These are phyloP conservation scores for Puma concolor DNA, from an alignment of 2,113 vertebrate genomes.

Conservation along the genomic window DNA sequence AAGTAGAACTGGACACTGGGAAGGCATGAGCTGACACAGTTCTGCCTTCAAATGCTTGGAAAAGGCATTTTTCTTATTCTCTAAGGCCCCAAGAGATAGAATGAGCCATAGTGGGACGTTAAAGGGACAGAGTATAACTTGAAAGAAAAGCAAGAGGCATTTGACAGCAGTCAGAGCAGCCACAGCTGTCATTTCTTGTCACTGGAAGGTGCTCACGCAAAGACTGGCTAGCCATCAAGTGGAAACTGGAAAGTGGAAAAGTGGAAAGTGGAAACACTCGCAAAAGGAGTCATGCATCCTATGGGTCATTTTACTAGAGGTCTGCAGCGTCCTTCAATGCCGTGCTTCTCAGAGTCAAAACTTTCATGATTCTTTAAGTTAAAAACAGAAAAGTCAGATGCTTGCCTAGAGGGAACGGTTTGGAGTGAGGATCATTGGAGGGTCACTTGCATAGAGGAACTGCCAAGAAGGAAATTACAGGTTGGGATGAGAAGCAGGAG, in stretches of 20 bases:
- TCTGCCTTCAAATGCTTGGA: background rate
- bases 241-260: background rate
- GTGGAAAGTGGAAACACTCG: background rate
- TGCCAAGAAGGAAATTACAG: conserved; percentile 34
- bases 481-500: background rate
- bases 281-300: background rate
- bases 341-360: background rate
- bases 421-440: background rate
- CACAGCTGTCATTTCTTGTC: background rate
- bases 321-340: background rate
- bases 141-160: background rate
- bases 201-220: background rate
- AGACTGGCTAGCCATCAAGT: background rate
- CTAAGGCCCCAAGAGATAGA: background rate
- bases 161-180: background rate
- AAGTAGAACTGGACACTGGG: background rate
- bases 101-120: background rate
- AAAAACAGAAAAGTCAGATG: background rate
- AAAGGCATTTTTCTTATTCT: conserved; percentile 13
- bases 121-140: background rate
- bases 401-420: background rate
- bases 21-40: background rate
- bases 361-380: background rate
- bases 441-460: background rate
- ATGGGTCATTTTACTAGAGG: background rate